Evolutionary conservation across 2,888 invertebrate genomes (phyloP), one percentile per base, ranked within the genome.

Genomic region (Andrena hattorfiana): DNA sequence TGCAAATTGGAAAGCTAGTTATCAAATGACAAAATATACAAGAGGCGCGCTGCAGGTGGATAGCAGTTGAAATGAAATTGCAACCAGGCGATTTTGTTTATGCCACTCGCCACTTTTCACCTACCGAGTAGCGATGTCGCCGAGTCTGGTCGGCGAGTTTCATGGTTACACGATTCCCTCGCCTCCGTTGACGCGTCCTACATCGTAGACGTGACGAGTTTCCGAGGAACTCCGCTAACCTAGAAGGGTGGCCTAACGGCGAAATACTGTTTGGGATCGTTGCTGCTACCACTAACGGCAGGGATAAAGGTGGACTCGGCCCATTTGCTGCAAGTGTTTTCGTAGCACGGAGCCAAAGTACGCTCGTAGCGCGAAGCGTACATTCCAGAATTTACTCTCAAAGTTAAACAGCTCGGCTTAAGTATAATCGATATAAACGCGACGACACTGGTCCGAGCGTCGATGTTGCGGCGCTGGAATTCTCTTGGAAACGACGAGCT

Each of bases 401-500:
- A 72, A 68, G 68, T 71, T 71, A 32, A 78, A 71, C 32, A 54
- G 42, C 51, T 26, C 16, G 67, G 51, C 62, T 67, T 32, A 54
- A 10, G 30, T 54, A 66, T 49, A 78, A 78, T 78, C 78, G 79
- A 81, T 72, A 62, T 20, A 26, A 68, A 49, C 20, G 23, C 16
- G 35, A 5, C 5, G 26, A 20, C 35, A 51, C 5, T 16, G 23
- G 8, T 32, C 20, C 35, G 49, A n/a, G 30, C 4, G 59, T 48
- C 26, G 68, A 67, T 59, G 66, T 23, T 26, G 35, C 8, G 42
- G 16, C 13, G 42, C 35, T 42, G 35, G 83, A 87, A 83, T 85
- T 81, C 86, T 84, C 68, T 81, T 82, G 86, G 85, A 83, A 85
- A 83, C 74, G 60, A 42, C 16, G 4, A 42, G 42, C 42, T 42